Base-by-base conservation (phyloP, 2,113 vertebrate genomes). In the Apaloderma vittatum region DNA sequence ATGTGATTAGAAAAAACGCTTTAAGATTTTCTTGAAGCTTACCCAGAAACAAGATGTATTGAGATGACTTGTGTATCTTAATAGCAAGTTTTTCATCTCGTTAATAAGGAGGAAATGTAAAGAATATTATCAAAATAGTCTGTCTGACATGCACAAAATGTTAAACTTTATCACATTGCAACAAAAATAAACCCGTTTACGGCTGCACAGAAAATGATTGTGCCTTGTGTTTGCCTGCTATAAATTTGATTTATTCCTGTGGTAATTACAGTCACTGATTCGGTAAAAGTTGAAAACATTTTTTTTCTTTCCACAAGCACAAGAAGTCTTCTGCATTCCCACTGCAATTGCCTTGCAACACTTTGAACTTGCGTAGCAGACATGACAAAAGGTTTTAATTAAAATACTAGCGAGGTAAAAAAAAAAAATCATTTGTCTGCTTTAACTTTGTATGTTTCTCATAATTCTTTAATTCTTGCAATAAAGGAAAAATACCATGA, bases 361-460 rank as follows among this genome's bases (percentile, higher is more conserved):
- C 96, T 97, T 97, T 95, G 95, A 97, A 97, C 97, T 97, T 94
- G 86, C 90, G 88, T 91, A 96, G 97, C 88, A 96, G 91, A 97
- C 55, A 93, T 96, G 94, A 98, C 97, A 97, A 98, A 98, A 97
- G 93, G 88, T 89, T 97, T 98, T 97, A 97, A 98, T 98, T 98
- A 97, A 98, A 98, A 97, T 95, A 97, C 90, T 91, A 92, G 85
- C 9, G 15, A 96, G 94, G 95, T 97, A 79, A 78, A 79, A 96
- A 96, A 97, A 97, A 96, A 95, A 91, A 92, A 93, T 66, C 32
- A 90, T 96, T 97, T 94, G 79, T 96, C 86, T 93, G 79, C 72
- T 94, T 97, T 97, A 97, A 96, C 94, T 96, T 91, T 91, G 87
- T 94, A 88, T 3, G 0, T 86, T 94, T 94, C 84, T 93, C 67